Base-by-base conservation (phyloP, 1,140 invertebrate genomes). In the Trissolcus basalis region DNA sequence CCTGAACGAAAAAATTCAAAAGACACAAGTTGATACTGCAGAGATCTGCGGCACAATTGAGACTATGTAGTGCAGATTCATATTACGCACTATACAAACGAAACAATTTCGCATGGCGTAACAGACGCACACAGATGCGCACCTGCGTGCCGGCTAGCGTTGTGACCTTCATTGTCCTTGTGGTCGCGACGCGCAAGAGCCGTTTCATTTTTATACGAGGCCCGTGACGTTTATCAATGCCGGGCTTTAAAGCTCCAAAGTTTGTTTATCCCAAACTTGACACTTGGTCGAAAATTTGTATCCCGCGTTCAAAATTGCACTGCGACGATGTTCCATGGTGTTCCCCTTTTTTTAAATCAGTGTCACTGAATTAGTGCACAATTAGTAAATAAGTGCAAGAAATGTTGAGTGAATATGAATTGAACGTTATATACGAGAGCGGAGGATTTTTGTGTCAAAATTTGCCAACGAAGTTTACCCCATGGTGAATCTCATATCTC, bases 111-210 rank as follows among this genome's bases (percentile, higher is more conserved):
- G 32, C 53, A 47, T 70, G 74, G 56, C 60, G 74, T 61, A 71
- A 77, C 67, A 27, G 50, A 71, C 63, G 64, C 63, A 80, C 68
- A 81, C 69, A 77, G 60, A 78, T 70, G 81, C 71, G 80, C 79
- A 85, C 81, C 81, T 86, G 83, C 79, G 80, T 78, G 50, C 58
- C 63, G 61, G 64, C 80, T 85, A 82, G 80, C 82, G 82, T 79
- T 85, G 80, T 82, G 85, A 87, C 85, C 85, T 87, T 87, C 79
- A 63, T 75, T 74, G 85, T 81, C 85, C 85, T 87, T 86, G 84
- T 70, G 64, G 43, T 74, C 63, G 41, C 79, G 71, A 75, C 77
- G 72, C 74, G 78, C 58, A 77, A 78, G 78, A 79, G 75, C 49
- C 39, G 51, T 70, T 73, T 76, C 82, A 83, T 81, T 82, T 82